These are phyloP conservation scores for Sceloporus undulatus DNA, from an alignment of 2,113 vertebrate species.

Conservation along the genomic window DNA sequence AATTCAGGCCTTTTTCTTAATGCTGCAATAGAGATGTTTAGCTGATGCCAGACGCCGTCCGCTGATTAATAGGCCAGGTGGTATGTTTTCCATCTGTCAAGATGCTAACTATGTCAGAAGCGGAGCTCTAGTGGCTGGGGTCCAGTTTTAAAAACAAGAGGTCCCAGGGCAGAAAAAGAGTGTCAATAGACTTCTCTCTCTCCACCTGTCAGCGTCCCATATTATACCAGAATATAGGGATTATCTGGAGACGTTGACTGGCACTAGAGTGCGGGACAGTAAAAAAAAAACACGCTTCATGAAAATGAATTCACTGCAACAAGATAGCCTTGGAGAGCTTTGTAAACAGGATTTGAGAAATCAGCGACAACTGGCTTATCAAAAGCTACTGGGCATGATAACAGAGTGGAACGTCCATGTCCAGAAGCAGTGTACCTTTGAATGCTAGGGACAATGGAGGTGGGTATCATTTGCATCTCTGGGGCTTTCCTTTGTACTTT, in stretches of 20 bases:
- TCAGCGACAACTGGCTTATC: not conserved
- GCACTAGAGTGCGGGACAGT: not conserved
- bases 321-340: not conserved
- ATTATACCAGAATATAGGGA: too few species aligned
- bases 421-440: not conserved
- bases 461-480: too few species aligned
- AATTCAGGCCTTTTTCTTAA: not conserved
- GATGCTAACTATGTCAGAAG: not conserved
- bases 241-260: not conserved
- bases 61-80: not conserved
- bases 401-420: not conserved
- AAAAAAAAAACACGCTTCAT: not conserved
- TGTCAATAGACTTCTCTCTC: not conserved
- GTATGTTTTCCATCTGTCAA: not conserved
- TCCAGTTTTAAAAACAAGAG: not conserved
- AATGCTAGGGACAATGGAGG: not conserved
- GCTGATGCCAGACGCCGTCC: not conserved
- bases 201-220: not conserved
- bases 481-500: not conserved
- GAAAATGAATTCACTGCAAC: not conserved
- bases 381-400: not conserved
- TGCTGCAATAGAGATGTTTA: not conserved
- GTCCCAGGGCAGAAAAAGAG: not conserved
- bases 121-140: too few species aligned
- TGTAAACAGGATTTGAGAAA: not conserved